Percentiles rank a stretch among this genome's conserved stretches.
phyloP scores from a whole-genome alignment of 1,140 invertebrate genomes.

The Brachionus paranguensis region DNA sequence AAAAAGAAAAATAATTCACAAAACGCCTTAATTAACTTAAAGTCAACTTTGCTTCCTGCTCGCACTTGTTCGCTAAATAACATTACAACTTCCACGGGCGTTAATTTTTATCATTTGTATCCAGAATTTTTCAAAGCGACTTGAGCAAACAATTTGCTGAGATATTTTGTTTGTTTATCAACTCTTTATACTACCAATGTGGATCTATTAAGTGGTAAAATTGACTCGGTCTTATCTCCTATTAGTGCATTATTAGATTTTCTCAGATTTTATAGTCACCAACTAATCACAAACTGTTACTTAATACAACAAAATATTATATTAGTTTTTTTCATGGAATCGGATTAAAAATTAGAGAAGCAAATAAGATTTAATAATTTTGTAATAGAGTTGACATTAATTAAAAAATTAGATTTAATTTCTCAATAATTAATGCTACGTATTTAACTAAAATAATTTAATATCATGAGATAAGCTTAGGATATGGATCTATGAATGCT shows the following conservation, averaged over 20 bases:
- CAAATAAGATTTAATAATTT: slow-evolving; percentile 24
- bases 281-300: slow-evolving; percentile 9
- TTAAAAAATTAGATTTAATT: neutral
- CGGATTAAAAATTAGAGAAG: neutral
- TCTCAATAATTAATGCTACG: neutral
- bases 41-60: neutral
- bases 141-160: neutral
- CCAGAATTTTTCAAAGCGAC: neutral
- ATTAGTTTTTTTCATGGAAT: neutral
- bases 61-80: slow-evolving; percentile 1
- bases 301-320: neutral
- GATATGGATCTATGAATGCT: neutral
- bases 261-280: neutral
- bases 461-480: neutral
- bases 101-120: neutral
- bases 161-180: neutral
- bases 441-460: neutral
- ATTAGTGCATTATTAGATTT: neutral
- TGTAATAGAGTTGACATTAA: slow-evolving; percentile 31
- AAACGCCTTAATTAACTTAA: neutral
- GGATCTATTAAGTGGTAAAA: neutral
- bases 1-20: slow-evolving; percentile 1
- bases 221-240: neutral
- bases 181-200: neutral
- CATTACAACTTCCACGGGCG: neutral